phyloP scores from a whole-genome alignment of 2,888 invertebrate species.

The Caenorhabditis zanzibari region DNA sequence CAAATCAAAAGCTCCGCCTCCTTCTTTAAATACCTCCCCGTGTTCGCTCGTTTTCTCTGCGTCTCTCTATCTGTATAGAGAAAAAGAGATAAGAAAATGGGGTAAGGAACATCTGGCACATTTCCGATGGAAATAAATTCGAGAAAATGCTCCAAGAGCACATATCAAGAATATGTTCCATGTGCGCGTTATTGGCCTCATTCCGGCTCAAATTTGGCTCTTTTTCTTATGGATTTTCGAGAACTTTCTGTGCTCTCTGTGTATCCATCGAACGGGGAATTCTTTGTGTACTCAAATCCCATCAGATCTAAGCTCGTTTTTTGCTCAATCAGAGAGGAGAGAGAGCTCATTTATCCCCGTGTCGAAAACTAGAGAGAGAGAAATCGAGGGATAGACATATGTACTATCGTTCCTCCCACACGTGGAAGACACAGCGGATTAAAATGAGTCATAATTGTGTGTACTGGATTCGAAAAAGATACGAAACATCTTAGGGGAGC shows the following conservation, averaged over 20 bases:
- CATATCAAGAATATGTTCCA: background rate
- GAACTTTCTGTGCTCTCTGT: too few species aligned
- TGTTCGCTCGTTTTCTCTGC: too few species aligned
- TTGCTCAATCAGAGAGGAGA: background rate
- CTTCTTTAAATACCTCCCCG: constrained; percentile 16
- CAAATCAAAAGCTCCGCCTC: constrained; percentile 7
- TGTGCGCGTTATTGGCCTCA: background rate
- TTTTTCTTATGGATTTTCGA: too few species aligned
- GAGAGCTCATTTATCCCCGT: background rate
- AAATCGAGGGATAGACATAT: background rate
- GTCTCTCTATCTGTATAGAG: background rate
- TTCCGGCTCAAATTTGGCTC: too few species aligned
- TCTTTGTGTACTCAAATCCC: constrained; percentile 4
- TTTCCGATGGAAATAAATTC: background rate
- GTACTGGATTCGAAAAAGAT: too few species aligned
- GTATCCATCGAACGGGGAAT: too few species aligned
- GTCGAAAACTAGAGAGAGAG: background rate
- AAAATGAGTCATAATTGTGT: constrained; percentile 1
- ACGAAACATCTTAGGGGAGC: too few species aligned
- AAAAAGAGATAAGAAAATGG: background rate
- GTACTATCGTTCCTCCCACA: constrained; percentile 9
- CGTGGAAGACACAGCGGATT: background rate
- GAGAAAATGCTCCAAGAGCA: background rate
- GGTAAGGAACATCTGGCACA: background rate
- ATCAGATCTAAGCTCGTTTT: background rate